A percentile compares a stretch with the other conserved stretches of the same genome.
Conservation (phyloP, 2,797 vertebrate genomes). For the Danio choprae region DNA sequence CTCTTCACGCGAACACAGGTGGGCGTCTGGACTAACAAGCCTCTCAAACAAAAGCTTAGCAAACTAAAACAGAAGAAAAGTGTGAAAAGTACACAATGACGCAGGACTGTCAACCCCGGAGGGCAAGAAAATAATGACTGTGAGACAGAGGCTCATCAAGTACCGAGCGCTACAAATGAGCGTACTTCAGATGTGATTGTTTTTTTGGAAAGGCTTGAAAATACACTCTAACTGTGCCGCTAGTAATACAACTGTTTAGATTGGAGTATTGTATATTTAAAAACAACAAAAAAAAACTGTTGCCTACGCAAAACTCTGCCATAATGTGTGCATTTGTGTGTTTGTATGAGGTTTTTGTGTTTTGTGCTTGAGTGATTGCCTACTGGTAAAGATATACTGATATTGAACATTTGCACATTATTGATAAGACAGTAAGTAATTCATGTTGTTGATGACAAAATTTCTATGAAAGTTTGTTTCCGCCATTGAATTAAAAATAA, state of each 20-base stretch:
- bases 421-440: neutral
- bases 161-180: constrained; percentile 71
- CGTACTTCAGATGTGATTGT: constrained; percentile 67
- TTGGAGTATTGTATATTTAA: neutral
- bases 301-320: neutral
- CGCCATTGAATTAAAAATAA: too few relatives aligned
- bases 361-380: too few relatives aligned
- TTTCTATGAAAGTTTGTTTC: too few relatives aligned
- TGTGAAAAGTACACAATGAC: constrained; percentile 15
- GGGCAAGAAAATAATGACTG: constrained; percentile 11
- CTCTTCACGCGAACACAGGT: constrained; percentile 77
- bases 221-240: neutral
- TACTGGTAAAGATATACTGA: neutral
- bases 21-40: constrained; percentile 71
- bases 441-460: neutral
- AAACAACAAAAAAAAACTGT: neutral
- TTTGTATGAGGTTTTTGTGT: neutral
- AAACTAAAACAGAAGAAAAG: constrained; percentile 28
- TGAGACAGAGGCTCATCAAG: constrained; percentile 71
- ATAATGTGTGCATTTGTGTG: neutral
- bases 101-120: neutral
- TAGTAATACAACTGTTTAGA: neutral
- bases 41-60: constrained; percentile 17
- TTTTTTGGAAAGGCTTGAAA: constrained; percentile 12
- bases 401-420: neutral